These are phyloP conservation scores for Streptopelia turtur DNA, from an alignment of 2,797 vertebrate species.

Conservation along the genomic window DNA sequence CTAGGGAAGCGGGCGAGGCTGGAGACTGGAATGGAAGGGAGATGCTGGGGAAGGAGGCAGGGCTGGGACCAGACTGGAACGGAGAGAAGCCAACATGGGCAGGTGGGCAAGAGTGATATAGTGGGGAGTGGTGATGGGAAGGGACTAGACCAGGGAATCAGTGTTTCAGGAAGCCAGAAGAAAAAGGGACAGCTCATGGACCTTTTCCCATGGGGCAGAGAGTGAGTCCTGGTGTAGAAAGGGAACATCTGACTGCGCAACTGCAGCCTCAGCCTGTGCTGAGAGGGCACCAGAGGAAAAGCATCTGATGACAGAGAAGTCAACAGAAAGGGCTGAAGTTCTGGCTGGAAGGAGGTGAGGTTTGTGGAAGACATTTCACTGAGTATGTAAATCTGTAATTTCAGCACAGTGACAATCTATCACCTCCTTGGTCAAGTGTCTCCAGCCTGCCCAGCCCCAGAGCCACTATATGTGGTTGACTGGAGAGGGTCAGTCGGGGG, in stretches of 20 bases:
- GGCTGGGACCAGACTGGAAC: not conserved
- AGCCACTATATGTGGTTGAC: rapidly evolving
- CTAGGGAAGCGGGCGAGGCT: not conserved
- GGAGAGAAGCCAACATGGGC: not conserved
- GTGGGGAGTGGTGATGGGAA: not conserved
- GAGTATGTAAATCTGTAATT: not conserved
- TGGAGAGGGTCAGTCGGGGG: not conserved
- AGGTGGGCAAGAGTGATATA: not conserved
- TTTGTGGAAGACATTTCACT: slow-evolving; percentile 14
- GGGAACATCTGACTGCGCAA: not conserved
- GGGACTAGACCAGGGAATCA: not conserved
- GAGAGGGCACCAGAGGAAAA: not conserved
- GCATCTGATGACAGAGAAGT: not conserved
- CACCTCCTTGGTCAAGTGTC: not conserved
- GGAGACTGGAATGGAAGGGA: not conserved
- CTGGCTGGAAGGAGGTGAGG: not conserved
- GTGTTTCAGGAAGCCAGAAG: not conserved
- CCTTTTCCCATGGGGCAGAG: not conserved
- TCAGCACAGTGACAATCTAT: not conserved
- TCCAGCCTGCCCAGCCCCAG: not conserved
- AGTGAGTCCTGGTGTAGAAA: not conserved
- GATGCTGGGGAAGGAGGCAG: not conserved
- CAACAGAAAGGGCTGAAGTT: not conserved
- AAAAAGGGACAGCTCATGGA: not conserved
- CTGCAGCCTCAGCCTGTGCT: not conserved